A percentile compares a stretch with the other conserved stretches of the same genome.
These are phyloP conservation scores for Taenioides sp. DNA, from an alignment of 2,797 vertebrate genomes.

Conservation along the genomic window DNA sequence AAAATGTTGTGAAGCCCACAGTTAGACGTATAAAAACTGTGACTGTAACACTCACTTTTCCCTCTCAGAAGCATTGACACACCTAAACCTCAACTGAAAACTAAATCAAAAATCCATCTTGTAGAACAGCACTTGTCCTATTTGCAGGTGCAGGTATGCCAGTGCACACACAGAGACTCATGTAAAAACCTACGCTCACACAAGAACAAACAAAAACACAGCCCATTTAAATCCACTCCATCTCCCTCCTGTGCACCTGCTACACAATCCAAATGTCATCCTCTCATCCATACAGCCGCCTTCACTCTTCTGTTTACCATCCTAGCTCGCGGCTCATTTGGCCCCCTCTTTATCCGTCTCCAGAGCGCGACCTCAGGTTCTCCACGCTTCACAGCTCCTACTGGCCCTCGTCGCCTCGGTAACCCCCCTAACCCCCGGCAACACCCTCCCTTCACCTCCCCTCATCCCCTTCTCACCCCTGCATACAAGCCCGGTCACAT, in stretches of 20 bases:
- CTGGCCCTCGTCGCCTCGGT: slow-evolving; percentile 29
- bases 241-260: slow-evolving; percentile 36
- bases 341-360: slow-evolving; percentile 32
- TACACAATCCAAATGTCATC: slow-evolving; percentile 10
- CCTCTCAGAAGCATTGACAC: not conserved
- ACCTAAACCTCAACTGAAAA: not conserved
- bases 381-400: slow-evolving; percentile 39
- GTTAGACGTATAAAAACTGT: not conserved
- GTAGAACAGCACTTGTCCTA: slow-evolving; percentile 16
- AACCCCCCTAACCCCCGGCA: slow-evolving; percentile 22
- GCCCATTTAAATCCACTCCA: slow-evolving; percentile 9
- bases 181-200: slow-evolving; percentile 29
- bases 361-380: slow-evolving; percentile 22
- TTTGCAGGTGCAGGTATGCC: slow-evolving; percentile 28
- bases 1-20: not conserved
- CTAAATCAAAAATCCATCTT: not conserved
- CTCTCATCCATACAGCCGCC: slow-evolving; percentile 19
- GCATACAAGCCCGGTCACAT: slow-evolving; percentile 48
- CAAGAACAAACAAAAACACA: slow-evolving; percentile 39
- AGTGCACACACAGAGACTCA: slow-evolving; percentile 25
- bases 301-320: slow-evolving; percentile 24
- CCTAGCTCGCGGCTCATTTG: slow-evolving; percentile 20
- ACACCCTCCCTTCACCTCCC: not conserved
- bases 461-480: not conserved
- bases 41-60: not conserved